These are phyloP conservation scores for Xestia ashworthii DNA, from an alignment of 2,888 invertebrate species.

Conservation along the genomic window DNA sequence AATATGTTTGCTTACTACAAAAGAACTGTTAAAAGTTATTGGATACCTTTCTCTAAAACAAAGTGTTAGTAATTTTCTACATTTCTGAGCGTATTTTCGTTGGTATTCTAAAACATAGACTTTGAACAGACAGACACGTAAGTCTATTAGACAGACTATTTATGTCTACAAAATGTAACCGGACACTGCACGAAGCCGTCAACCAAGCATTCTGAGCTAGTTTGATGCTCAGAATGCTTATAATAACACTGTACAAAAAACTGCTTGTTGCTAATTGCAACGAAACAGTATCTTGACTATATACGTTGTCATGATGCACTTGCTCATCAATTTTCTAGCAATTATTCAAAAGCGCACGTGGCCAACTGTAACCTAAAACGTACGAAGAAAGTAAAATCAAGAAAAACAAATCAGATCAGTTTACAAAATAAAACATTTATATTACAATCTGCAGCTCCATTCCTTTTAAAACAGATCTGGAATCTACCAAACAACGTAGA, in stretches of 20 bases:
- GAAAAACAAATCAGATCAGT: not conserved
- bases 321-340: not conserved
- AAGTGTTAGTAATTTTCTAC: not conserved
- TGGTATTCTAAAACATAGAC: not conserved
- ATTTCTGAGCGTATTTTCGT: not conserved
- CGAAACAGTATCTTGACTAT: not conserved
- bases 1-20: slow-evolving; percentile 6
- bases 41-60: slow-evolving; percentile 9
- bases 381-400: not conserved
- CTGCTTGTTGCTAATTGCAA: not conserved
- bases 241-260: too few relatives aligned
- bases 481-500: slow-evolving; percentile 10
- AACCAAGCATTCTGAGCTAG: too few relatives aligned
- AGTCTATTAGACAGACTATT: too few relatives aligned
- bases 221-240: too few relatives aligned
- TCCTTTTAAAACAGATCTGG: slow-evolving; percentile 16
- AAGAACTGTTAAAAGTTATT: slow-evolving; percentile 31
- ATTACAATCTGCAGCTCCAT: slow-evolving; percentile 25
- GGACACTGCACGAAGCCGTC: too few relatives aligned
- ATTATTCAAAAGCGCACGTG: not conserved
- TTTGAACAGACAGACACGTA: not conserved
- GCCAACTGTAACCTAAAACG: not conserved
- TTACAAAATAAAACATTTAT: not conserved
- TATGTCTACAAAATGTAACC: too few relatives aligned
- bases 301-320: not conserved